Evolutionary conservation across 2,888 invertebrate species (phyloP), one percentile per base, ranked within the genome.

Genomic region (Neoscelio sp.): DNA sequence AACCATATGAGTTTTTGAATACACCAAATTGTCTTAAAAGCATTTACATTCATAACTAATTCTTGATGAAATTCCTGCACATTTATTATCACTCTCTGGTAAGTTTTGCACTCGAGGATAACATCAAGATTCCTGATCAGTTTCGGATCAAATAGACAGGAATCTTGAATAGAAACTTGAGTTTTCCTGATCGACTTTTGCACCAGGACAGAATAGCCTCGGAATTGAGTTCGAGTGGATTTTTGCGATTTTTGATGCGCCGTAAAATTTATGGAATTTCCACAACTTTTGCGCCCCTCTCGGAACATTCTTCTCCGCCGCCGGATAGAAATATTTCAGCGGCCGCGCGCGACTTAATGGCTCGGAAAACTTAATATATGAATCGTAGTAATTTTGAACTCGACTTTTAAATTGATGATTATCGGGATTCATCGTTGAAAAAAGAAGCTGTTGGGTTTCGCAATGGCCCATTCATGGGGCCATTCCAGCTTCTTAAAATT

Each of bases 211-310:
- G n/a, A n/a, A n/a, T n/a, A n/a, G n/a, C n/a, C n/a, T n/a, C n/a
- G 33, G 35, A 54, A 46, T 52, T 52, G 50, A 54, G 33, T 17
- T 6, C 18, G 23, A 48, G 12, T 33, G 52, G 44, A 71, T 52
- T 71, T 71, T 44, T 52, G 52, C 52, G 35, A 71, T 60, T 71
- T 71, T 62, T 60, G 42, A 62, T 65, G 38, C 42, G 15, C 48
- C 2, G 2, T 7, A 10, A 35, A 60, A 70, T 58, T 70, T 58
- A 70, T 60, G 12, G 50, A 26, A 23, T 13, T 20, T 30, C 1
- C 18, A 15, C 26, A 40, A 48, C 12, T 56, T 68, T 20, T 3
- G 23, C 3, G 6, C 23, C 6, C 6, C 23, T 23, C 23, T 40
- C 17, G 50, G 18, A 46, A 18, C 48, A 26, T 38, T 67, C 54